phyloP scores from a whole-genome alignment of 2,797 vertebrate species.

The Rhinatrema bivittatum region DNA sequence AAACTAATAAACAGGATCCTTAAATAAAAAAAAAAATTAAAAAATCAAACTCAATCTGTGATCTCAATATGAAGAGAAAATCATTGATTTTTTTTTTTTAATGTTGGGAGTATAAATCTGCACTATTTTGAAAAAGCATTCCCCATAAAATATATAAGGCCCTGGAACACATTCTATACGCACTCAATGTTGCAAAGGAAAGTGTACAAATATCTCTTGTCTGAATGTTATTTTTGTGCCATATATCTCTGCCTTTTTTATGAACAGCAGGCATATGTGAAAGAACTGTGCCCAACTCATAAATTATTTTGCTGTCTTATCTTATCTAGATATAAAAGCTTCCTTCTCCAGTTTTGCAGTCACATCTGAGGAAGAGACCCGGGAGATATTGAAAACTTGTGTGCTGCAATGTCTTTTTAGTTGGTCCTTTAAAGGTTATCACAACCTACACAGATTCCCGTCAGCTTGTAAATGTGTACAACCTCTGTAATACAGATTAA shows the following conservation, averaged over 20 bases:
- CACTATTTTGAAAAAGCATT: slow-evolving; percentile 36
- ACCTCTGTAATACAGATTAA: slow-evolving; percentile 34
- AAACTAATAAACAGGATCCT: no score
- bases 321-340: no score
- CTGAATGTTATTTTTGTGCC: slow-evolving; percentile 56
- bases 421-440: no score
- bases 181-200: slow-evolving; percentile 49
- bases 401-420: no score
- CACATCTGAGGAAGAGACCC: no score
- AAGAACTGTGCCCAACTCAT: slow-evolving; percentile 61
- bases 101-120: slow-evolving; percentile 38
- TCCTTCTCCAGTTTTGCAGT: no score
- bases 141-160: slow-evolving; percentile 38
- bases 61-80: no score
- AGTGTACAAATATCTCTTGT: slow-evolving; percentile 59
- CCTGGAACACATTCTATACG: slow-evolving; percentile 35
- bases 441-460: no score
- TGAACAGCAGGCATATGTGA: slow-evolving; percentile 55
- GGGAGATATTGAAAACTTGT: no score
- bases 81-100: no score
- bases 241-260: slow-evolving; percentile 60
- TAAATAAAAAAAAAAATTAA: no score
- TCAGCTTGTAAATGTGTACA: slow-evolving; percentile 43
- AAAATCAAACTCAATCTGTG: no score
- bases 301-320: slow-evolving; percentile 55